Base-by-base conservation (phyloP, 2,888 invertebrate genomes). In the Sussaba pulchella region DNA sequence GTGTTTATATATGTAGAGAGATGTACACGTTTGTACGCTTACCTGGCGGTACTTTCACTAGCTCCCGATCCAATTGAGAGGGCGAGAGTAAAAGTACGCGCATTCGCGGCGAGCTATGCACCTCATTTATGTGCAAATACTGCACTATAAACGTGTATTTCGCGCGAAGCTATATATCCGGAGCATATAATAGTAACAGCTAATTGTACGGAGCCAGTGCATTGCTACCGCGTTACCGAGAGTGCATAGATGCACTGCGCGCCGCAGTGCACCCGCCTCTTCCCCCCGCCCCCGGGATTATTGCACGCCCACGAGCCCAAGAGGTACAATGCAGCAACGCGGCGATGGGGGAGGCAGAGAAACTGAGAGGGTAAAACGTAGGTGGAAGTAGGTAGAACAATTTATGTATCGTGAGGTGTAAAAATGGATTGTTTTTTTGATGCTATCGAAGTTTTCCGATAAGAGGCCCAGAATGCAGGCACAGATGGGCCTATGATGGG, bases 1-100 rank as follows among this genome's bases (percentile, higher is more conserved):
- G n/a, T 50, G 47, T 61, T n/a, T 39, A 52, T 57, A 41, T 41
- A 17, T 36, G 10, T 26, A 47, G 19, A 63, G 24, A 45, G 45
- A 31, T 26, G 26, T 64, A 10, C 45, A 47, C 47, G n/a, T 36
- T 2, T 19, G 57, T 64, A 10, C 26, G 59, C 54, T 47, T 80
- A 70, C 77, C 75, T 54, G 57, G 71, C 83, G 82, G 81, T 85
- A 90, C 91, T 91, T 91, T 91, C 91, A 91, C 91, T 91, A 91
- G 90, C 90, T 86, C 85, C 84, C 85, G 87, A 88, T 87, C 84
- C 86, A 84, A 88, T 88, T 87, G 85, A 86, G 74, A 81, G 61
- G 81, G 59, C 66, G 83, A 78, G 83, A 83, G 83, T 79, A 82
- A 83, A 75, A 83, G 83, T 83, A 77, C 66, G 66, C 71, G 66